Conservation (phyloP, 1,140 invertebrate genomes). For the Neodiprion lecontei region DNA sequence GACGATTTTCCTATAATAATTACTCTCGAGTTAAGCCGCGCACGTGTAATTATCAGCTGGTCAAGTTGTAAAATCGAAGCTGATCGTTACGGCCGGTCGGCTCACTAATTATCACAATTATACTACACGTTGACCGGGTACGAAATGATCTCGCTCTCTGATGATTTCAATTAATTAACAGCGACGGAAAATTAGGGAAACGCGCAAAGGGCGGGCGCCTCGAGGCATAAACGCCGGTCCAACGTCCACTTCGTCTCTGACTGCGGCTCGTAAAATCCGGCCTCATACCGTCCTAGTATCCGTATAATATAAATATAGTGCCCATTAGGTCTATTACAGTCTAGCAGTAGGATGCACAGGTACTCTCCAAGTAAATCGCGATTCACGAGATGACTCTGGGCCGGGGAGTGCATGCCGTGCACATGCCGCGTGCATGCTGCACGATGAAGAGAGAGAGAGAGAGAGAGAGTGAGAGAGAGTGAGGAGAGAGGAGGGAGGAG, state of each 20-base stretch:
- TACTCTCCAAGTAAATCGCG: slow-evolving; percentile 3
- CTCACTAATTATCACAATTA: no score
- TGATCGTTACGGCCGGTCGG: no score
- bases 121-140: no score
- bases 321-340: slow-evolving; percentile 3
- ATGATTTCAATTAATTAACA: no score
- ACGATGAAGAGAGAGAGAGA: neutral
- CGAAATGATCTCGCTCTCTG: no score
- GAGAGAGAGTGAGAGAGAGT: neutral
- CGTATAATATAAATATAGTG: neutral
- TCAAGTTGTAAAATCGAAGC: no score
- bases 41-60: no score
- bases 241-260: neutral
- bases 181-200: no score
- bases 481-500: neutral
- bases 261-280: neutral
- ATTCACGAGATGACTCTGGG: neutral
- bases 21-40: no score
- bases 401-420: neutral
- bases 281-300: neutral
- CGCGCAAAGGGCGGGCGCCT: no score
- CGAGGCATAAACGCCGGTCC: no score
- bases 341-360: neutral
- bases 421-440: neutral
- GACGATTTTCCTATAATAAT: no score